Conservation (phyloP, 2,888 invertebrate species). For the Aleiodes testaceus region DNA sequence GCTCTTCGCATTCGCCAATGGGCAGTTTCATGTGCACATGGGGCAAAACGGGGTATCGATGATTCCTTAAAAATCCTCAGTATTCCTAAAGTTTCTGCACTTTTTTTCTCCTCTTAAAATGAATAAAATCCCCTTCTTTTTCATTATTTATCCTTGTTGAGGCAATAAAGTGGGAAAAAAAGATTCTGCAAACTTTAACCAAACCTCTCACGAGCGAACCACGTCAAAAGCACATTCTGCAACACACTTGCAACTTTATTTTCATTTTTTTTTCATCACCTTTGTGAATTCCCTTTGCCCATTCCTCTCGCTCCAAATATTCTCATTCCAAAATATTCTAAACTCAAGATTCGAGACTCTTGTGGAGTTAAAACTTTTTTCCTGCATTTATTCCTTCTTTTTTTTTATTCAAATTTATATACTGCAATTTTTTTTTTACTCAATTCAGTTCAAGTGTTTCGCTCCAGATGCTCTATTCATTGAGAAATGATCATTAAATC, state of each 20-base stretch:
- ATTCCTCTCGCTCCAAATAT: constrained; percentile 18
- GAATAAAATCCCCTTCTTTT: no score
- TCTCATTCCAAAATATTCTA: constrained; percentile 13
- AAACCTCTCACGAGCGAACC: neutral
- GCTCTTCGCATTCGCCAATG: constrained; percentile 38
- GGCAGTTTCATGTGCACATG: no score
- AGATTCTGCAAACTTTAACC: neutral
- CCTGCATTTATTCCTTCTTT: neutral
- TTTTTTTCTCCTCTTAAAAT: no score
- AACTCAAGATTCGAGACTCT: constrained; percentile 1
- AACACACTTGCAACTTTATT: neutral
- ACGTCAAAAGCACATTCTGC: constrained; percentile 10
- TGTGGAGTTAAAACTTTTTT: neutral
- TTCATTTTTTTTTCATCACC: constrained; percentile 10
- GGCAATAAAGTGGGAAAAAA: no score
- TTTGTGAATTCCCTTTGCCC: neutral
- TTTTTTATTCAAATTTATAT: constrained; percentile 12
- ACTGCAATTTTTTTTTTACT: neutral
- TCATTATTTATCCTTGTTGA: no score
- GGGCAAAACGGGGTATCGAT: no score
- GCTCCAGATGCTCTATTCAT: neutral
- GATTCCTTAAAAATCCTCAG: no score
- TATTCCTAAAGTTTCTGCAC: no score
- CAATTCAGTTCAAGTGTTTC: neutral
- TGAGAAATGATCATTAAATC: neutral